These are phyloP conservation scores for Rhinoraja longicauda DNA, from an alignment of 2,797 vertebrate species.

Conservation along the genomic window DNA sequence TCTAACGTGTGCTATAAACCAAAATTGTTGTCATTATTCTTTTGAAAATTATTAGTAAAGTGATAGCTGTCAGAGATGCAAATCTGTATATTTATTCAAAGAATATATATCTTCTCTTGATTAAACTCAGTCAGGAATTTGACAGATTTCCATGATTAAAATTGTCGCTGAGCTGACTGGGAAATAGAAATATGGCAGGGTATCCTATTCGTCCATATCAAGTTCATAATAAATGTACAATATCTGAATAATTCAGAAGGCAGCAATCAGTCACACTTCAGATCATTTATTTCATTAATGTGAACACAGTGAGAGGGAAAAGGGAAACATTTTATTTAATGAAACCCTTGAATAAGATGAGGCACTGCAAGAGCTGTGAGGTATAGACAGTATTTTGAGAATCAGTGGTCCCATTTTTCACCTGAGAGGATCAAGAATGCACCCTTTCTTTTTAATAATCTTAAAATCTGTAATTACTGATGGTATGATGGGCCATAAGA, in stretches of 20 bases:
- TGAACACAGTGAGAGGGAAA: background rate
- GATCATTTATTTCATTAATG: conserved; percentile 25
- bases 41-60: background rate
- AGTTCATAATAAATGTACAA: conserved; percentile 25
- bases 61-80: background rate
- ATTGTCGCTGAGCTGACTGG: background rate
- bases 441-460: background rate
- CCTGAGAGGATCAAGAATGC: background rate
- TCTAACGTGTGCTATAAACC: background rate
- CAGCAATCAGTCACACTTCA: conserved; percentile 4
- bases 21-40: background rate
- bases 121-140: background rate
- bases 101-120: background rate
- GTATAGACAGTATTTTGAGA: background rate
- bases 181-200: background rate
- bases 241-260: conserved; percentile 31
- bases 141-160: conserved; percentile 19
- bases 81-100: background rate
- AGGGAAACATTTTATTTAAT: background rate
- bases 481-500: background rate
- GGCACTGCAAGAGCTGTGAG: background rate
- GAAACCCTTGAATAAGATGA: conserved; percentile 2
- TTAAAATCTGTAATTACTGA: background rate
- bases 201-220: background rate
- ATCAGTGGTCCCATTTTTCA: background rate